These are phyloP conservation scores for Tretioscincus oriximinensis DNA, from an alignment of 2,113 vertebrate species.

Conservation along the genomic window DNA sequence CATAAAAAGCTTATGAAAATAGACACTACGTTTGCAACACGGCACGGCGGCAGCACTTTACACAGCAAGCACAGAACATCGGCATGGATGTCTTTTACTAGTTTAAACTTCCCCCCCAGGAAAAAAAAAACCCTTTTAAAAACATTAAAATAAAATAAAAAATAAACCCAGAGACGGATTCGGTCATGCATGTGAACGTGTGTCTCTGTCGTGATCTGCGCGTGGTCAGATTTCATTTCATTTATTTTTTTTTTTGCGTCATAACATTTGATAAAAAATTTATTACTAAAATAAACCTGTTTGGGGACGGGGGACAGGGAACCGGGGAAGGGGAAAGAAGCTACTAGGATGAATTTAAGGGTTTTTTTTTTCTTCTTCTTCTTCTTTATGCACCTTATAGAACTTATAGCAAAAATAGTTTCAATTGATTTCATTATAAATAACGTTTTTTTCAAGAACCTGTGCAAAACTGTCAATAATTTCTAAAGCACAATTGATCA, in stretches of 20 bases:
- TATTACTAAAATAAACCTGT: constrained; percentile 98
- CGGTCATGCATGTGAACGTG: constrained; percentile 87
- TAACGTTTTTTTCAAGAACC: constrained; percentile 89
- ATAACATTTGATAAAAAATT: constrained; percentile 90
- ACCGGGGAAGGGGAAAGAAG: constrained; percentile 72
- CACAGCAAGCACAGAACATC: constrained; percentile 92
- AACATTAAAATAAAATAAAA: constrained; percentile 72
- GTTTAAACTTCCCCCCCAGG: constrained; percentile 75
- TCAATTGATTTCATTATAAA: constrained; percentile 92
- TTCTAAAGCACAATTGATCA: constrained; percentile 90
- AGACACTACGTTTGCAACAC: constrained; percentile 82
- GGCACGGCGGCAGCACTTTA: constrained; percentile 89
- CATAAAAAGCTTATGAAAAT: constrained; percentile 79
- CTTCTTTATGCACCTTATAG: constrained; percentile 88
- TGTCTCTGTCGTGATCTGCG: constrained; percentile 82
- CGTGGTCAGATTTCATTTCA: constrained; percentile 77
- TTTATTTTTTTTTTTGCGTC: constrained; percentile 77
- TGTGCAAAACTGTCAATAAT: constrained; percentile 94
- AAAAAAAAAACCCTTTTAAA: constrained; percentile 72
- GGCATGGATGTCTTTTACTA: constrained; percentile 76
- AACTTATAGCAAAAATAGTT: constrained; percentile 96
- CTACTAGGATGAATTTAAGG: constrained; percentile 90
- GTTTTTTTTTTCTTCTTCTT: too few relatives aligned
- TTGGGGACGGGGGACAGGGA: constrained; percentile 26
- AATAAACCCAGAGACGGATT: constrained; percentile 80